Conservation (phyloP, 2,797 vertebrate genomes). For the Diceros bicornis region DNA sequence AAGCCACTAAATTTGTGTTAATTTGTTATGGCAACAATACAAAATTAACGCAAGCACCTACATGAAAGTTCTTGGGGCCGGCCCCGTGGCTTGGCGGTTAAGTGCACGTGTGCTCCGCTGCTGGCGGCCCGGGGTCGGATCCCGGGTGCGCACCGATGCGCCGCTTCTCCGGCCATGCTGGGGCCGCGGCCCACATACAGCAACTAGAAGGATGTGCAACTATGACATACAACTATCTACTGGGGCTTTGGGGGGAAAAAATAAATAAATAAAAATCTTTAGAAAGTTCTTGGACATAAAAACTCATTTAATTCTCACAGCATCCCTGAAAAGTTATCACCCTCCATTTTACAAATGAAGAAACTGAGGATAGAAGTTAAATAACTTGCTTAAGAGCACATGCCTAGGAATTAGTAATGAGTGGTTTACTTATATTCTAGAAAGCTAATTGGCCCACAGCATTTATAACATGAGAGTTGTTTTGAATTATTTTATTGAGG, state of each 20-base stretch:
- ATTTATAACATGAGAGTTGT: background rate
- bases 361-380: conserved; percentile 21
- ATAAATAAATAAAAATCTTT: too few species aligned
- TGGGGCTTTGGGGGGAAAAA: too few species aligned
- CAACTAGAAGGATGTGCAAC: too few species aligned
- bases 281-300: background rate
- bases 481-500: too few species aligned
- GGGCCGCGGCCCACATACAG: too few species aligned
- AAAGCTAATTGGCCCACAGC: background rate
- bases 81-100: too few species aligned
- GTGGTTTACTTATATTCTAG: background rate
- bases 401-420: background rate
- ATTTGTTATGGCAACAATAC: background rate
- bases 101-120: too few species aligned
- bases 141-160: too few species aligned
- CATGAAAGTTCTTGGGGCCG: background rate
- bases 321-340: background rate
- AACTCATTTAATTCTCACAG: conserved; percentile 42
- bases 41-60: conserved; percentile 44
- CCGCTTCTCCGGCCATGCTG: too few species aligned
- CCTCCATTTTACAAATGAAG: background rate
- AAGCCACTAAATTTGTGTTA: background rate
- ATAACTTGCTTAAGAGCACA: background rate
- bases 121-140: too few species aligned
- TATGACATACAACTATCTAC: too few species aligned